Evolutionary conservation across 2,113 vertebrate species (phyloP), one percentile per base, ranked within the genome.

Genomic region (Microcebus murinus): DNA sequence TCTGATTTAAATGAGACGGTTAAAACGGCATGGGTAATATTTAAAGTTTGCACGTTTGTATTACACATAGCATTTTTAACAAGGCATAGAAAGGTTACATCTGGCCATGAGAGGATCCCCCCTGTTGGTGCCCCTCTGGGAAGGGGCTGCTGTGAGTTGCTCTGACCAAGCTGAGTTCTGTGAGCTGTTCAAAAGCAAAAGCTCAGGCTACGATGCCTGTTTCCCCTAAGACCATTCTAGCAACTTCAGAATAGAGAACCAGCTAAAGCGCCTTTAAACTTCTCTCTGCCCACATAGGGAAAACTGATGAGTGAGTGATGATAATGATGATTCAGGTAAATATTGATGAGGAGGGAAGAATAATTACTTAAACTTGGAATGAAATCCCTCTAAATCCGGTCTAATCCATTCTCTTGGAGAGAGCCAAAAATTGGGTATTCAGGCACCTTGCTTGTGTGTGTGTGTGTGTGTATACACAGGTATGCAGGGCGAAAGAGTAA

Each of bases 11-110:
- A 97, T 81, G 76, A 98, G 93, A 21, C 0, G 7, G 27, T 29
- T 29, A 63, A 63, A 63, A 29, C 29, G 4, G 61, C 80, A 81
- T 93, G 83, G 91, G 59, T 98, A 83, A 65, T 94, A 92, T 98
- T 97, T 97, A 97, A 98, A 90, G 67, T 97, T 96, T 95, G 63
- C 45, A 50, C 98, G 96, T 98, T 97, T 97, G 96, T 55, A 45
- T 39, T n/a, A 73, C 83, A 55, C 31, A 7, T 71, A 36, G n/a
- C 87, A 59, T 89, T 92, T 83, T 94, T 77, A 12, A 76, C 77
- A 86, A 73, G 55, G 13, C 34, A 17, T 27, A 55, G 67, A 31
- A 36, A 71, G 52, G 17, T 21, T 89, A 27, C 6, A 25, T 73
- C 57, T 42, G 20, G 34, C n/a, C 39, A 29, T 25, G 31, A 36